Percentiles rank a stretch among this genome's conserved stretches.
phyloP scores from a whole-genome alignment of 2,113 vertebrate genomes.

The Eulemur macaco region DNA sequence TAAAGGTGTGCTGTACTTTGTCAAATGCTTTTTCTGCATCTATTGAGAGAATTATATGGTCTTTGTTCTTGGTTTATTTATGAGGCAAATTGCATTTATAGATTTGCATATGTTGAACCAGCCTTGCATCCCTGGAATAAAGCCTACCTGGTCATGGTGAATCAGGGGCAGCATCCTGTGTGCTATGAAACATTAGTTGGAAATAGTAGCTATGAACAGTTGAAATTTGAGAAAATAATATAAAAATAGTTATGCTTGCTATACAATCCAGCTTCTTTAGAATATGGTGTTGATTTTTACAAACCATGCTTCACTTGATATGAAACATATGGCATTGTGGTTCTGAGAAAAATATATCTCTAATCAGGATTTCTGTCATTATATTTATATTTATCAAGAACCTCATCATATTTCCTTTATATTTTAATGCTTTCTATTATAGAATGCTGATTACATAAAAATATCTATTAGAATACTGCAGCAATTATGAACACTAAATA shows the following conservation, averaged over 20 bases:
- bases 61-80: too few relatives aligned
- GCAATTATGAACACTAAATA: slow-evolving; percentile 36
- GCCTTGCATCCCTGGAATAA: too few relatives aligned
- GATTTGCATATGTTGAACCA: too few relatives aligned
- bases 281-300: slow-evolving; percentile 28
- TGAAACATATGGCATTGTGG: not conserved
- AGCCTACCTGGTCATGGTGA: too few relatives aligned
- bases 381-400: slow-evolving; percentile 36
- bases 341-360: slow-evolving; percentile 4
- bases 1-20: too few relatives aligned
- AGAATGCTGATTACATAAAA: slow-evolving; percentile 6
- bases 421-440: slow-evolving; percentile 30
- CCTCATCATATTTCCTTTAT: slow-evolving; percentile 38
- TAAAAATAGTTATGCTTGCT: slow-evolving; percentile 44
- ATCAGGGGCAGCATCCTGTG: too few relatives aligned
- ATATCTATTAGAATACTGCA: not conserved
- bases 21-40: too few relatives aligned
- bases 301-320: not conserved
- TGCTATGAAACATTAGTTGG: not conserved
- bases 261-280: slow-evolving; percentile 46
- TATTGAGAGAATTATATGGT: too few relatives aligned
- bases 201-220: slow-evolving; percentile 58
- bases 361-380: slow-evolving; percentile 31
- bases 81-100: too few relatives aligned
- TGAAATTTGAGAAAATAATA: slow-evolving; percentile 59